Evolutionary conservation across 2,888 invertebrate species (phyloP).

Genomic region (Argynnis bischoffii): DNA sequence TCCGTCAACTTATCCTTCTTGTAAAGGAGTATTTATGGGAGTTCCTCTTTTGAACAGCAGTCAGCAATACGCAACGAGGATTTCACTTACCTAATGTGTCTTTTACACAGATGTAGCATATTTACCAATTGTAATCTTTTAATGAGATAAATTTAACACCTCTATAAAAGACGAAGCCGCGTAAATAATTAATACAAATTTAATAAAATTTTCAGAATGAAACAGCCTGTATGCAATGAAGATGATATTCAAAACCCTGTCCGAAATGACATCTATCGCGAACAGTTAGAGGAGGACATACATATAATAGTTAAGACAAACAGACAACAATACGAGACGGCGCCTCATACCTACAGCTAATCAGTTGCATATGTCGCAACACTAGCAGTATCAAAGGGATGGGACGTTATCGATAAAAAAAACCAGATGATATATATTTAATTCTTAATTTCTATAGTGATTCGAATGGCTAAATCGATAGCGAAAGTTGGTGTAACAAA

Average conservation of each 20-base stretch:
- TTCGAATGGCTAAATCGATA: too few species aligned
- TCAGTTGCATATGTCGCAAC: conserved; percentile 37
- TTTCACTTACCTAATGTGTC: too few species aligned
- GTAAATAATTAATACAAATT: neutral
- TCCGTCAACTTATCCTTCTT: too few species aligned
- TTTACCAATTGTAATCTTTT: too few species aligned
- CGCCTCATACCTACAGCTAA: conserved; percentile 34
- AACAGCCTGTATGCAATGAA: neutral
- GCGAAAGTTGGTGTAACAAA: too few species aligned
- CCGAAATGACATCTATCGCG: conserved; percentile 12
- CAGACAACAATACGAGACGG: conserved; percentile 34
- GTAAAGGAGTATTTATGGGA: too few species aligned
- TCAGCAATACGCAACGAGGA: too few species aligned
- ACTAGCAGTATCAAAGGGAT: conserved; percentile 7
- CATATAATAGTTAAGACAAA: conserved; percentile 13
- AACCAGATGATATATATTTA: neutral
- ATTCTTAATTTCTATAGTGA: neutral
- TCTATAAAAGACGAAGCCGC: too few species aligned
- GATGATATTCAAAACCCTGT: conserved; percentile 8
- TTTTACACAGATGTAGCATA: too few species aligned
- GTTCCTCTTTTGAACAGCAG: too few species aligned
- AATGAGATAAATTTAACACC: too few species aligned
- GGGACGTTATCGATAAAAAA: neutral
- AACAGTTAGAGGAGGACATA: conserved; percentile 13
- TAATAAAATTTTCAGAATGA: neutral